Base-by-base conservation (phyloP, 2,113 vertebrate species). In the Phycodurus eques region DNA sequence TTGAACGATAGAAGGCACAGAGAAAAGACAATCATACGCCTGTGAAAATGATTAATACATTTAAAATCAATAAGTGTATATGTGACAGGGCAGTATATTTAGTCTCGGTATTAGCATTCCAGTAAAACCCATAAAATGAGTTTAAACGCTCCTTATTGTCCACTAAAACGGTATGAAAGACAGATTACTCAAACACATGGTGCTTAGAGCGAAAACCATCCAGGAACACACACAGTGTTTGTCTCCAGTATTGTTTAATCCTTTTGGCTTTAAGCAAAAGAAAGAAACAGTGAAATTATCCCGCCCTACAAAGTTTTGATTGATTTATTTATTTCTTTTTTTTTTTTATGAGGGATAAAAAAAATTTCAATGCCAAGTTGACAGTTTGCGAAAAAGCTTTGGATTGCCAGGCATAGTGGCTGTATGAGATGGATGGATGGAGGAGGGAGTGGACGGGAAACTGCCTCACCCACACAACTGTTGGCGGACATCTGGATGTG, bases 401-500 rank as follows among this genome's bases (percentile, higher is more conserved):
- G 0, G 2, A 51, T 44, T 74, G 76, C 72, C 81, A 84, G 73
- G 35, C 66, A 22, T 71, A 59, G 75, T 77, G 74, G 79, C 70
- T 62, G 67, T 46, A 49, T 46, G 64, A 76, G 68, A 83, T 80
- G 82, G 81, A 86, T 84, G 84, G 54, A 86, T 84, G 84, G 54
- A 63, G 65, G 68, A 70, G 74, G 72, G 75, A 85, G 72, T 60
- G 66, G 60, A 79, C 22, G 57, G 62, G 73, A 81, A 84, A 81
- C 64, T 54, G 57, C 87, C 84, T 77, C 75, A 60, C 87, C 85
- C 88, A 73, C 74, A 84, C 73, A 81, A 68, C 59, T 74, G 73
- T 69, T 80, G 65, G 73, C 59, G 78, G 83, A 91, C 86, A 91
- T 91, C 88, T 92, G 91, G 87, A 87, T 87, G 79, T 80, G 79